Base-by-base conservation (phyloP, 2,797 vertebrate species). In the Helostoma temminkii region DNA sequence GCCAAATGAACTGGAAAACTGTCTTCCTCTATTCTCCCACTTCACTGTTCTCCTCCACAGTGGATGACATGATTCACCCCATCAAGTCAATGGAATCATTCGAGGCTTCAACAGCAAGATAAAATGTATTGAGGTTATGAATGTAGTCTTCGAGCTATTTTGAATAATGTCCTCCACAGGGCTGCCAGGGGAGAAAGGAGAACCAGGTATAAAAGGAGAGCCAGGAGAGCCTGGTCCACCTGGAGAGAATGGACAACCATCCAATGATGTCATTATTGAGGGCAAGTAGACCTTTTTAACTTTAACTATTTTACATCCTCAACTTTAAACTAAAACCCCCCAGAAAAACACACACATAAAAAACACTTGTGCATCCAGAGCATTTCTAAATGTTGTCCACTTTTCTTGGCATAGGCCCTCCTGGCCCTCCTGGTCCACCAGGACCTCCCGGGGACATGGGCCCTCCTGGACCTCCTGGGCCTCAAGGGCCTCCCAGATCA, bases 191-290 rank as follows among this genome's bases (percentile, higher is more conserved):
- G 93, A 94, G 49, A 93, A 74, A 66, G 91, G 93, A 71, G 91
- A 93, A n/a, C 75, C 78, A 0, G 93, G 93, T 5, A 88, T 89
- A 24, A 82, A 60, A 65, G 93, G 93, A 45, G 91, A 89, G 37
- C 78, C 0, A 11, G 97, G 97, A 36, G 90, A 90, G 57, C 89
- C 93, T 45, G 97, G 97, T 0, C 90, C 94, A n/a, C 93, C 93
- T 16, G 96, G 95, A 63, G 95, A 96, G 71, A 93, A 93, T 34
- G 93, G 92, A 2, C 93, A 97, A 16, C 88, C 94, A 15, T 95
- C 88, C 75, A 97, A 96, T 3, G 94, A 97, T 0, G 85, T 98
- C 65, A 87, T 95, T 18, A 48, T 92, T 14, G 88, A 97, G 90
- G 97, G 97, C 93, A 84, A 71, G 93, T 19, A 54, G 9, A 67